phyloP scores from a whole-genome alignment of 2,113 vertebrate genomes.

The Orcinus orca region DNA sequence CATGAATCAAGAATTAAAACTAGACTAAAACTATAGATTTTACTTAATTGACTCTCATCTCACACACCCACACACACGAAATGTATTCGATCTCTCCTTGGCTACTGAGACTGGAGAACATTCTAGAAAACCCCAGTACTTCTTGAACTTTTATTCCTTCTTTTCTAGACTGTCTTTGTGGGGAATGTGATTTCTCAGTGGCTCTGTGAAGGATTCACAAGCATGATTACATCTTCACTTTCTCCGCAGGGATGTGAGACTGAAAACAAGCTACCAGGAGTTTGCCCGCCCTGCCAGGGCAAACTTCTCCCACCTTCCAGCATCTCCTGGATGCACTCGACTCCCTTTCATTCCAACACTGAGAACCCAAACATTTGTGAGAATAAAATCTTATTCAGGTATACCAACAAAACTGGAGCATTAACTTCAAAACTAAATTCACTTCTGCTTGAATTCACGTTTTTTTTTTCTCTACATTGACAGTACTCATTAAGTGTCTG shows the following conservation, averaged over 20 bases:
- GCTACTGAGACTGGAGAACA: not conserved
- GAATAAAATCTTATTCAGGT: not conserved
- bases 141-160: not conserved
- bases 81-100: not conserved
- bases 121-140: not conserved
- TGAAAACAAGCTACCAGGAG: not conserved
- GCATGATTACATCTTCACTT: not conserved
- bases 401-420: not conserved
- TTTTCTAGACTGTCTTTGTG: not conserved
- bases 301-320: not conserved
- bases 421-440: slow-evolving; percentile 10
- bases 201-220: not conserved
- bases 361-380: not conserved
- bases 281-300: not conserved
- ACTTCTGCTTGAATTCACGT: not conserved
- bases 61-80: not conserved
- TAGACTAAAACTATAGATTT: not conserved
- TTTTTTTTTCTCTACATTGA: slow-evolving; percentile 11
- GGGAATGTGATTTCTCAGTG: not conserved
- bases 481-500: not conserved
- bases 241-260: not conserved
- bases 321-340: not conserved
- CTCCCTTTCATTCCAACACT: not conserved
- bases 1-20: slow-evolving; percentile 33
- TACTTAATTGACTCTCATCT: not conserved